Conservation (phyloP, 2,113 vertebrate genomes). For the Cyprinodon brontotheroides region DNA sequence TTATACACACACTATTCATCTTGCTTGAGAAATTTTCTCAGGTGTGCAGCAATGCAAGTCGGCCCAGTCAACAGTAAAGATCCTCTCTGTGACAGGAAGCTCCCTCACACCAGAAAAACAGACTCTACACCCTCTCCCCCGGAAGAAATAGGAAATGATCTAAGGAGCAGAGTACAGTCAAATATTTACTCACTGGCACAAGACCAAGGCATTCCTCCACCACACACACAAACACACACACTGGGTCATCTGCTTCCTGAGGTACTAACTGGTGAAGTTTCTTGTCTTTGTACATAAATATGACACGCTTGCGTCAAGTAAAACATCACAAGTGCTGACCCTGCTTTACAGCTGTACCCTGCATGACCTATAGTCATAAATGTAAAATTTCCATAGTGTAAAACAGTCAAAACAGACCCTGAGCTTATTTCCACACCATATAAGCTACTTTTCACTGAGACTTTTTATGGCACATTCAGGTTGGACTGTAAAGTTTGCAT, state of each 20-base stretch:
- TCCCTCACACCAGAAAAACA: too few relatives aligned
- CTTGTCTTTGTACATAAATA: conserved; percentile 36
- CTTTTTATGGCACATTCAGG: conserved; percentile 22
- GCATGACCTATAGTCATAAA: neutral
- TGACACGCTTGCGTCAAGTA: conserved; percentile 30
- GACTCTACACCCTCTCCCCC: too few relatives aligned
- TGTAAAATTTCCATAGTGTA: conserved; percentile 2
- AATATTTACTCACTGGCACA: conserved; percentile 27
- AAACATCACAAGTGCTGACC: neutral
- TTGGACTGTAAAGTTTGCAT: conserved; percentile 20
- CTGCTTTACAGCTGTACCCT: neutral
- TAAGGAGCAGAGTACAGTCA: conserved; percentile 9
- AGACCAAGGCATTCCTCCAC: conserved; percentile 14
- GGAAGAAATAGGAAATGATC: neutral
- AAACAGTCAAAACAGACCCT: conserved; percentile 11
- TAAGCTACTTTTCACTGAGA: conserved; percentile 3
- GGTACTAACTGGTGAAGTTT: conserved; percentile 40
- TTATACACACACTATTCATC: too few relatives aligned
- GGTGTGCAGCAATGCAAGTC: too few relatives aligned
- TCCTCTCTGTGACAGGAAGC: too few relatives aligned
- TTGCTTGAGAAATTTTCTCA: too few relatives aligned
- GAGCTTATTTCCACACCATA: conserved; percentile 8
- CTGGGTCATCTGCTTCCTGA: conserved; percentile 43
- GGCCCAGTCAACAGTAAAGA: too few relatives aligned
- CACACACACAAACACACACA: neutral